Percentiles rank a stretch among this genome's conserved stretches.
Evolutionary conservation across 2,888 invertebrate species (phyloP).

Genomic region (Aricia artaxerxes): DNA sequence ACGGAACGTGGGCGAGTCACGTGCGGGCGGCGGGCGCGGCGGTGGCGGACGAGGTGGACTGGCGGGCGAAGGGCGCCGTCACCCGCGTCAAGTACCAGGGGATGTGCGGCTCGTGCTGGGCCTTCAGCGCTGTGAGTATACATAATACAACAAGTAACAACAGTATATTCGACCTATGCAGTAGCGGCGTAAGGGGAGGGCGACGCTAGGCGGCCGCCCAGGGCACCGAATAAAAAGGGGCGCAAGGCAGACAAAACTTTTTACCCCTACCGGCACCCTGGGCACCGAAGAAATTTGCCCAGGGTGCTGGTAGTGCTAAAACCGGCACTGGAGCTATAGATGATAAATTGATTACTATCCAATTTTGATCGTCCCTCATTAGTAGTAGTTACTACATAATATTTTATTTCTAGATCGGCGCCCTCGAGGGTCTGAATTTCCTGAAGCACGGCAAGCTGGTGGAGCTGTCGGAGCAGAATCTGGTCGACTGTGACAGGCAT

Average conservation of each 20-base stretch:
- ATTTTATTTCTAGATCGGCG: slow-evolving; percentile 84
- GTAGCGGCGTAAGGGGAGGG: too few relatives aligned
- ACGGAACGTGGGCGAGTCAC: neutral
- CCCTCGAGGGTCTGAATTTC: slow-evolving; percentile 93
- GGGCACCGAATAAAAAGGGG: too few relatives aligned
- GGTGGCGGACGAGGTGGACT: neutral
- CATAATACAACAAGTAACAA: too few relatives aligned
- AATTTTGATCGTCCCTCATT: too few relatives aligned
- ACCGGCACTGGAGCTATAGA: too few relatives aligned
- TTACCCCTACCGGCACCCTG: too few relatives aligned
- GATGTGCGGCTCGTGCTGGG: slow-evolving; percentile 94
- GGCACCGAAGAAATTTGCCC: too few relatives aligned
- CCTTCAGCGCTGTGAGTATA: slow-evolving; percentile 89
- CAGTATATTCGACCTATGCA: too few relatives aligned
- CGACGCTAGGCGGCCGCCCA: too few relatives aligned
- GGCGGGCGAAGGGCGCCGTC: slow-evolving; percentile 83
- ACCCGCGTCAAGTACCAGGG: slow-evolving; percentile 94
- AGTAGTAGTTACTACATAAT: neutral
- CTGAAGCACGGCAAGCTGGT: slow-evolving; percentile 86
- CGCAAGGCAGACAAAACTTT: too few relatives aligned
- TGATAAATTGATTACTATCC: too few relatives aligned
- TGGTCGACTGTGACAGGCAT: slow-evolving; percentile 86
- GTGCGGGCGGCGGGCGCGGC: neutral
- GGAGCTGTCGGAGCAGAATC: slow-evolving; percentile 93
- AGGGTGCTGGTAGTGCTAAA: too few relatives aligned